Base-by-base conservation (phyloP, 2,888 invertebrate genomes). In the Napeogenes sylphis region DNA sequence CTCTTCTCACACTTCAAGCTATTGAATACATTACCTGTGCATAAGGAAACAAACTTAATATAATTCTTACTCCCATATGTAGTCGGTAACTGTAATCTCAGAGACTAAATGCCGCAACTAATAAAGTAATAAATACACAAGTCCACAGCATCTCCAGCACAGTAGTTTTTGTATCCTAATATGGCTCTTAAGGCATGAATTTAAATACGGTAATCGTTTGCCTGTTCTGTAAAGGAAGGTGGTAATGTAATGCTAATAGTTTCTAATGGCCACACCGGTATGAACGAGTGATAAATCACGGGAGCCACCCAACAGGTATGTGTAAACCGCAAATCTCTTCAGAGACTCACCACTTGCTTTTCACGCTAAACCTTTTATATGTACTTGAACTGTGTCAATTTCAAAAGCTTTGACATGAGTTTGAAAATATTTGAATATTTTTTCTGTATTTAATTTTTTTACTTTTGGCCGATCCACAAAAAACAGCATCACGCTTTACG, bases 241-340 rank as follows among this genome's bases (percentile, higher is more conserved):
- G 63, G 35, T 56, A 54, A 55, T 63, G 65, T 65, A 70, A 61
- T 63, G 62, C 64, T 74, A 77, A 75, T 76, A 70, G 75, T 70
- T 69, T 70, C 69, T 75, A 78, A 74, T 75, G 70, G 70, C 71
- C 60, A 68, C 65, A 61, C 70, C 57, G 72, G 74, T 73, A 61
- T 55, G 64, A 58, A 53, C 51, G 53, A 70, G 67, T 69, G 73
- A 76, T 79, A 76, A 79, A 77, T 78, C 74, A 76, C 68, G 60
- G 65, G 62, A 72, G 73, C 79, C 80, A 80, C 78, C 78, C 77
- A 79, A 70, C 61, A 72, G 63, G 75, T 65, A 65, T 70, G 72
- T 73, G 70, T 68, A 71, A 71, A 68, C 70, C 71, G 68, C 71
- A 68, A 67, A 64, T 63, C 66, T 66, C 66, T 65, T 63, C 38